phyloP scores from a whole-genome alignment of 2,888 invertebrate species.

The Cataglyphis cursor region DNA sequence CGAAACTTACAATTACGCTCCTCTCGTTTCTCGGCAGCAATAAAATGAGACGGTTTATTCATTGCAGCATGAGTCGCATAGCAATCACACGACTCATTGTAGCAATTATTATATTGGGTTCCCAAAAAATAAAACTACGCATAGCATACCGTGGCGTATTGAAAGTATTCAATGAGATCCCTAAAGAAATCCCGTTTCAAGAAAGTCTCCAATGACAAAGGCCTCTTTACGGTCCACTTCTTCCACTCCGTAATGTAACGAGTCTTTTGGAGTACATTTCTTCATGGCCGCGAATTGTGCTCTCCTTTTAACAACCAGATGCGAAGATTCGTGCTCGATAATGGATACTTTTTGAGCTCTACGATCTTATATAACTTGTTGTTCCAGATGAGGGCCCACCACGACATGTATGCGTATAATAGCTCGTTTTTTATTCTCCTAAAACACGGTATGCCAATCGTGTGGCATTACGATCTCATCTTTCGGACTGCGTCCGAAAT shows the following conservation, averaged over 20 bases:
- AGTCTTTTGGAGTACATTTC: slow-evolving; percentile 70
- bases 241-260: slow-evolving; percentile 69
- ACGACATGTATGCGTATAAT: slow-evolving; percentile 66
- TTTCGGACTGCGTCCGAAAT: slow-evolving; percentile 51
- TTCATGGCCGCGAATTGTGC: slow-evolving; percentile 65
- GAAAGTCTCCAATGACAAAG: slow-evolving; percentile 78
- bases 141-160: slow-evolving; percentile 31
- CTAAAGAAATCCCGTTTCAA: slow-evolving; percentile 69
- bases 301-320: slow-evolving; percentile 71
- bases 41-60: slow-evolving; percentile 57
- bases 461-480: slow-evolving; percentile 64
- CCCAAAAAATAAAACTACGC: slow-evolving; percentile 49
- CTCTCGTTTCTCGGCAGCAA: slow-evolving; percentile 40
- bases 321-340: slow-evolving; percentile 76
- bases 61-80: slow-evolving; percentile 43
- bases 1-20: slow-evolving; percentile 56
- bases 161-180: slow-evolving; percentile 61
- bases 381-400: slow-evolving; percentile 70
- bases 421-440: slow-evolving; percentile 61
- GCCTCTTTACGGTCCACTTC: slow-evolving; percentile 73
- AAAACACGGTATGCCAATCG: slow-evolving; percentile 61
- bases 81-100: slow-evolving; percentile 51
- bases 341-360: slow-evolving; percentile 68
- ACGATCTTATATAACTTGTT: slow-evolving; percentile 75
- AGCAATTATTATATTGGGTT: slow-evolving; percentile 61